These are phyloP conservation scores for Nannoperca australis DNA, from an alignment of 2,797 vertebrate genomes.

Conservation along the genomic window DNA sequence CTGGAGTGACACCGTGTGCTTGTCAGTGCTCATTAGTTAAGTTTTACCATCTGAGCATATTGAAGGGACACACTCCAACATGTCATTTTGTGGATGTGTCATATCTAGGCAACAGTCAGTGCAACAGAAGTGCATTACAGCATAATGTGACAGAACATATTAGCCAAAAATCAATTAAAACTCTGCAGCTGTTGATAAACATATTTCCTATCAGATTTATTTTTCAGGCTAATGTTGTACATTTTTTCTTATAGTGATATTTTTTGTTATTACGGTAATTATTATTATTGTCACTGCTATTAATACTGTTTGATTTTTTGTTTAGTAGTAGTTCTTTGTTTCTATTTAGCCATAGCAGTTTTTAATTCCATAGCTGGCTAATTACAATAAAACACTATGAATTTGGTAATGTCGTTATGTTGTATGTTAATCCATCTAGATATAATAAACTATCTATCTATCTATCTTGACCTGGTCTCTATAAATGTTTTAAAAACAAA, in stretches of 20 bases:
- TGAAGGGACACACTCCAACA: constrained; percentile 35
- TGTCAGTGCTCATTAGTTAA: constrained; percentile 46
- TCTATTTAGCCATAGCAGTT: no score
- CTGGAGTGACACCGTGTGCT: constrained; percentile 16
- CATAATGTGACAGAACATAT: neutral
- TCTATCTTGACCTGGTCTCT: neutral
- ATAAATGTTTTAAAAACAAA: neutral
- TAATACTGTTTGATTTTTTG: no score
- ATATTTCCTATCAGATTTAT: neutral
- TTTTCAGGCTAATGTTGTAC: neutral
- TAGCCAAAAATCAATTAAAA: neutral
- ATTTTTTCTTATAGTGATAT: neutral
- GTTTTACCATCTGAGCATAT: constrained; percentile 31
- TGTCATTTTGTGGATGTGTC: constrained; percentile 14
- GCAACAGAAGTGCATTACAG: neutral
- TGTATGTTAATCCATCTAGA: no score
- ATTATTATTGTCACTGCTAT: no score
- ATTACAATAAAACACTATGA: no score
- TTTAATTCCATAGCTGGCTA: no score
- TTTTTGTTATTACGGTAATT: neutral
- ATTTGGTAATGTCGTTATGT: no score
- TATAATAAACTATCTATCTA: no score
- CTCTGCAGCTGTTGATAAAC: neutral
- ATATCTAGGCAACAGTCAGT: constrained; percentile 11
- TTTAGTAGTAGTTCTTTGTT: no score